Percentiles rank a stretch among this genome's conserved stretches.
These are phyloP conservation scores for Parthenolecanium corni DNA, from an alignment of 2,888 invertebrate species.

Conservation along the genomic window DNA sequence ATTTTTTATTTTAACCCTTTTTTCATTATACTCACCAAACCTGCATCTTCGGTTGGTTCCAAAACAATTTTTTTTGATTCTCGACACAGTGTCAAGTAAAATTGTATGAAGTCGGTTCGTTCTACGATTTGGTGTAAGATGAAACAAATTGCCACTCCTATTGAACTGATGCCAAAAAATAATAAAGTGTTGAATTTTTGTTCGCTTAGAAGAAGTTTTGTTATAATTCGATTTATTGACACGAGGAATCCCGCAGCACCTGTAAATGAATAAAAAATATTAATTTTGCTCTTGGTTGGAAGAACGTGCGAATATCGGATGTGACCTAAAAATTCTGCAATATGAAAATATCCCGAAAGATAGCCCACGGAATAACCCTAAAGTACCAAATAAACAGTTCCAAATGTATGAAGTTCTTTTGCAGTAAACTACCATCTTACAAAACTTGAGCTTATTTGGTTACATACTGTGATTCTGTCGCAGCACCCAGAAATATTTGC, in stretches of 20 bases:
- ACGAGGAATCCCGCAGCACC: constrained; percentile 80
- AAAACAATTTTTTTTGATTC: constrained; percentile 66
- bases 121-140: constrained; percentile 64
- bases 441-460: too few species aligned
- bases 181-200: constrained; percentile 71
- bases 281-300: too few species aligned
- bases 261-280: constrained; percentile 36
- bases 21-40: constrained; percentile 48
- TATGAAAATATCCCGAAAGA: too few species aligned
- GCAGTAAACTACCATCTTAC: too few species aligned
- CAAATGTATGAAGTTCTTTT: too few species aligned
- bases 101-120: constrained; percentile 68
- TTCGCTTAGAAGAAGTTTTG: constrained; percentile 64
- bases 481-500: too few species aligned
- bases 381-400: too few species aligned
- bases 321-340: too few species aligned
- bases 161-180: constrained; percentile 71
- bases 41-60: constrained; percentile 75
- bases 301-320: too few species aligned
- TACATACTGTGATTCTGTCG: too few species aligned
- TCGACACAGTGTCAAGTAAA: constrained; percentile 63
- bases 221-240: constrained; percentile 69
- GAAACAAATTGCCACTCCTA: constrained; percentile 64
- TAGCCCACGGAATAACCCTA: too few species aligned
- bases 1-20: too few species aligned